phyloP scores from a whole-genome alignment of 2,888 invertebrate genomes.

The Cosmia trapezina region DNA sequence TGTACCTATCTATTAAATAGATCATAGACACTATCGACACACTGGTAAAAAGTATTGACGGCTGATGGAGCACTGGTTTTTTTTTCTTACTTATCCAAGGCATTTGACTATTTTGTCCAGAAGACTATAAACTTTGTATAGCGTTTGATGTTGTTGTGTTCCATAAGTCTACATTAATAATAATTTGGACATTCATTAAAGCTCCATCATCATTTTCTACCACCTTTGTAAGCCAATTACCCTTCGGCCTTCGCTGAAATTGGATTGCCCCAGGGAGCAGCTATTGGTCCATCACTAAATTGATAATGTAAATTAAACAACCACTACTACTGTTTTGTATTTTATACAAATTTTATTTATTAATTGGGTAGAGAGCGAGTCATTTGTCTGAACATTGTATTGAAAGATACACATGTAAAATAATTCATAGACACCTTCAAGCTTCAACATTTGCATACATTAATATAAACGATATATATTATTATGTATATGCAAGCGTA shows the following conservation, averaged over 20 bases:
- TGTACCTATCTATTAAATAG: background rate
- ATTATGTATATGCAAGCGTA: constrained; percentile 22
- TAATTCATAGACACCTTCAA: constrained; percentile 35
- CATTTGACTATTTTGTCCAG: constrained; percentile 21
- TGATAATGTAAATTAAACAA: background rate
- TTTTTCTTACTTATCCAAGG: constrained; percentile 2
- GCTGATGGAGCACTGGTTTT: constrained; percentile 4
- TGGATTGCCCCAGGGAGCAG: constrained; percentile 3
- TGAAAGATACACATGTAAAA: constrained; percentile 22
- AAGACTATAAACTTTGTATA: background rate
- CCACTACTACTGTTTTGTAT: background rate
- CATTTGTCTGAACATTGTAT: constrained; percentile 32
- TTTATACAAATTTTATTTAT: constrained; percentile 15
- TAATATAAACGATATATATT: constrained; percentile 27
- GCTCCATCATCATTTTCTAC: background rate
- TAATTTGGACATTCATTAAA: background rate
- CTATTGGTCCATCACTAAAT: constrained; percentile 29
- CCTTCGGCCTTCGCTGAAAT: background rate
- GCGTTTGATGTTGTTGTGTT: background rate
- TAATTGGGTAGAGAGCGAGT: background rate
- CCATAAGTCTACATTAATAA: background rate
- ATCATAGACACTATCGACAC: background rate
- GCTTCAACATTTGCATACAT: constrained; percentile 42
- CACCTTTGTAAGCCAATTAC: constrained; percentile 4
- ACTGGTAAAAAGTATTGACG: background rate